phyloP scores from a whole-genome alignment of 2,888 invertebrate species.

The Tanypteryx hageni region DNA sequence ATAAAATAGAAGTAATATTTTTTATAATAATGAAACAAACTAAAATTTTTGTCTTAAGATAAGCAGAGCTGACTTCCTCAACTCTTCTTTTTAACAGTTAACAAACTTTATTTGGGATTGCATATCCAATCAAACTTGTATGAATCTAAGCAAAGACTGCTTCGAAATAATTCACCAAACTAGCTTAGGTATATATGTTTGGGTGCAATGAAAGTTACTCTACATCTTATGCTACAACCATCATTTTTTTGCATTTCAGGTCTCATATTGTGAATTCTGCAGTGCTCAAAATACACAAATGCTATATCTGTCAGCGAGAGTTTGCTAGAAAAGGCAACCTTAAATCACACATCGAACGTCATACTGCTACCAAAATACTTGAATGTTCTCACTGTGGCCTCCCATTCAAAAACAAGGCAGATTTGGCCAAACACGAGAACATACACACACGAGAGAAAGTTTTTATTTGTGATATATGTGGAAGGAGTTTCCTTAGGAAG shows the following conservation, averaged over 20 bases:
- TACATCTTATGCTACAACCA: neutral
- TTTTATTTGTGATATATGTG: slow-evolving; percentile 21
- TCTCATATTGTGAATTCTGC: slow-evolving; percentile 2
- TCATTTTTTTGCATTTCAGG: neutral
- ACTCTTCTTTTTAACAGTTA: neutral
- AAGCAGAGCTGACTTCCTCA: neutral
- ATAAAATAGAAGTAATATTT: no score
- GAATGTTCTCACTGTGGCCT: neutral
- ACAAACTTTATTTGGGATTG: neutral
- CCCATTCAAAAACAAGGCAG: slow-evolving; percentile 22
- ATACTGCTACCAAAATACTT: neutral
- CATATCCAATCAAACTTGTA: neutral
- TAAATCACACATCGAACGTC: neutral
- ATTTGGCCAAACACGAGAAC: slow-evolving; percentile 27
- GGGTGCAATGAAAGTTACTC: neutral
- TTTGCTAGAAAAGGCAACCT: slow-evolving; percentile 26
- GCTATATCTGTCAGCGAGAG: neutral
- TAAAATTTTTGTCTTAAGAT: neutral
- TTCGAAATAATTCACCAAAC: neutral
- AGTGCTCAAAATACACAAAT: slow-evolving; percentile 30
- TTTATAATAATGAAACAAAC: no score
- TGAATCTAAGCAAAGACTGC: neutral
- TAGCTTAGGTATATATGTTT: neutral
- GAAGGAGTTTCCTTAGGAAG: slow-evolving; percentile 39
- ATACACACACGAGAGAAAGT: slow-evolving; percentile 43